These are phyloP conservation scores for Brachyalestes nurse DNA, from an alignment of 2,797 vertebrate species.

Conservation along the genomic window DNA sequence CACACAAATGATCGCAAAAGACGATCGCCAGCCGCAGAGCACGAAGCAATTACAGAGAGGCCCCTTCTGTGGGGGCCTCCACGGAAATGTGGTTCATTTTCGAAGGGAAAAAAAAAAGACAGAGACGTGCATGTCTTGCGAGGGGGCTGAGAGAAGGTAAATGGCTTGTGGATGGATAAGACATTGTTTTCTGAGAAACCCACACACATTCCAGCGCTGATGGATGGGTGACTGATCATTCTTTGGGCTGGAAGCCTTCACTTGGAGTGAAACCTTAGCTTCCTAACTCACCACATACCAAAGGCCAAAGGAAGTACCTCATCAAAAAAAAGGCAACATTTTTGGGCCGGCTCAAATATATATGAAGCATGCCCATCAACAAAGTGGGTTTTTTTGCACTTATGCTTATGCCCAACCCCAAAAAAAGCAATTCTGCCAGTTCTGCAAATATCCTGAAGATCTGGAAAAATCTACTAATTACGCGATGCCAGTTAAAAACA, in stretches of 20 bases:
- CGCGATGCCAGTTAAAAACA: slow-evolving; percentile 21
- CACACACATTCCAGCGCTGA: slow-evolving; percentile 71
- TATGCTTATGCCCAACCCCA: slow-evolving; percentile 3
- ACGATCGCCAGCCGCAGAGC: slow-evolving; percentile 62
- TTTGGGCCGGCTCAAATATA: neutral
- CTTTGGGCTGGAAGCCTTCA: slow-evolving; percentile 66
- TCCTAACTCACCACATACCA: slow-evolving; percentile 56
- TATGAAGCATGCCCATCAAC: no score
- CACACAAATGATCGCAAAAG: slow-evolving; percentile 69
- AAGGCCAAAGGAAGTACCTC: slow-evolving; percentile 39
- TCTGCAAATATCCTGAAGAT: neutral
- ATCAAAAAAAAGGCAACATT: slow-evolving; percentile 58
- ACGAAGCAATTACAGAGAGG: slow-evolving; percentile 69
- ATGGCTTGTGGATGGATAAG: slow-evolving; percentile 71
- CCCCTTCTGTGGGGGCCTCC: slow-evolving; percentile 58
- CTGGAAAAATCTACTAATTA: slow-evolving; percentile 35
- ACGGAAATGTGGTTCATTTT: slow-evolving; percentile 53
- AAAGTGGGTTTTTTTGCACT: neutral
- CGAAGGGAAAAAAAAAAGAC: slow-evolving; percentile 35
- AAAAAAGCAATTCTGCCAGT: slow-evolving; percentile 26
- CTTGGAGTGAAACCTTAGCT: slow-evolving; percentile 72
- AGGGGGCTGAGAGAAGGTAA: slow-evolving; percentile 47
- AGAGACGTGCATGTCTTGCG: slow-evolving; percentile 47
- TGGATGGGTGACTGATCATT: slow-evolving; percentile 76
- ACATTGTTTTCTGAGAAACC: slow-evolving; percentile 73